A percentile compares a stretch with the other conserved stretches of the same genome.
Conservation (phyloP, 2,888 invertebrate species). For the Xestia sexstrigata region DNA sequence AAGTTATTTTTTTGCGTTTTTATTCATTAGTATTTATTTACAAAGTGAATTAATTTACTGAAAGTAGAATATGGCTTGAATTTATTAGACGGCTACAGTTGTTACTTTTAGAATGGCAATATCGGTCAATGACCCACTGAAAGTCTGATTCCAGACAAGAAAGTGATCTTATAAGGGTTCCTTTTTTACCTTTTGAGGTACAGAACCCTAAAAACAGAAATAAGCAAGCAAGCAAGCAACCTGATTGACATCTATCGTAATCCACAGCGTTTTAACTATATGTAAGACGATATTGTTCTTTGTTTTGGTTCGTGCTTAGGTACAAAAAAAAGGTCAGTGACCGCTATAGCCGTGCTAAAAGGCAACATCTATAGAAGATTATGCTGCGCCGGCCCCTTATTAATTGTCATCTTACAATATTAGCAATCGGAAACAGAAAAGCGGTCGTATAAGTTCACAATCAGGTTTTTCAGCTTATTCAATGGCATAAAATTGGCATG, state of each 20-base stretch:
- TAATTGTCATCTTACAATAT: background rate
- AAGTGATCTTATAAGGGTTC: no score
- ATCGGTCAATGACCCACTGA: background rate
- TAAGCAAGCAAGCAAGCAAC: no score
- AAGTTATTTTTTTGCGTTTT: slow-evolving; percentile 33
- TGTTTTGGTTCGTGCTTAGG: background rate
- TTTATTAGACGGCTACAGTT: background rate
- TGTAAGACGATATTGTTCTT: no score
- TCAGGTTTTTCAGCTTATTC: background rate
- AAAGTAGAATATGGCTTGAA: background rate
- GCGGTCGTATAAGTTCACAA: background rate
- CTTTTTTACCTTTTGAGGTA: no score
- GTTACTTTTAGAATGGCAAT: background rate
- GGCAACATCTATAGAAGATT: background rate
- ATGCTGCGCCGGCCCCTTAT: background rate
- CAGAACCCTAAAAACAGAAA: no score
- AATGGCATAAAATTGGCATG: background rate
- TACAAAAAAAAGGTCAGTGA: background rate
- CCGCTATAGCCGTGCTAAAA: background rate
- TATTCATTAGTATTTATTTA: slow-evolving; percentile 12
- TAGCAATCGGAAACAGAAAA: background rate
- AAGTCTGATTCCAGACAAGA: no score
- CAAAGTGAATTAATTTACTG: background rate
- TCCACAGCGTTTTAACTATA: background rate
- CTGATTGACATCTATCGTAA: background rate